Percentiles rank a stretch among this genome's conserved stretches.
These are phyloP conservation scores for Eupelmus urozonus DNA, from an alignment of 2,888 invertebrate species.

Conservation along the genomic window DNA sequence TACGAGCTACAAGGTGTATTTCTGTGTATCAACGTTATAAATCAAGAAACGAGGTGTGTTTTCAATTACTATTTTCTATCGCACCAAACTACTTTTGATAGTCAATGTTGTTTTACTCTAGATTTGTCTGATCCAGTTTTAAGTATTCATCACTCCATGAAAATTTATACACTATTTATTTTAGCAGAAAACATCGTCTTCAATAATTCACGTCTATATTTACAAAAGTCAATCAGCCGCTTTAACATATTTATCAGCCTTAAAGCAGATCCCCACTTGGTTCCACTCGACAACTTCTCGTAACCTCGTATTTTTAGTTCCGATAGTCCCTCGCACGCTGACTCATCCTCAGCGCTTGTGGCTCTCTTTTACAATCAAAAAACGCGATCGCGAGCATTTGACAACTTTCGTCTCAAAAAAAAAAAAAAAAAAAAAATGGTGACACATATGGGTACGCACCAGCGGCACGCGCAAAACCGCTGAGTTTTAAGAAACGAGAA, in stretches of 20 bases:
- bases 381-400: background rate
- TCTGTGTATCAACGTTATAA: background rate
- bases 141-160: background rate
- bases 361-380: no score
- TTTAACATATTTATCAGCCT: background rate
- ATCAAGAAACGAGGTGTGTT: background rate
- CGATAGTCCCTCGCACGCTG: background rate
- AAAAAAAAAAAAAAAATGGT: no score
- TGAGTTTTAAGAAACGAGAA: no score
- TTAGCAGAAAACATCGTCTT: background rate
- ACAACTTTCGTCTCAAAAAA: background rate
- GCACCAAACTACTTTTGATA: background rate
- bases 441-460: no score
- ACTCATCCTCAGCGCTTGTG: background rate
- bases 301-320: conserved; percentile 33
- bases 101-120: background rate
- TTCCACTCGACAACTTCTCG: background rate
- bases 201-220: conserved; percentile 6
- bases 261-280: no score
- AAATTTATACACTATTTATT: conserved; percentile 2
- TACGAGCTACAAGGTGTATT: background rate
- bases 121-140: background rate
- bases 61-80: background rate
- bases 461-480: no score
- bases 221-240: conserved; percentile 16